phyloP scores from a whole-genome alignment of 1,140 invertebrate species.

The Achatina immaculata region DNA sequence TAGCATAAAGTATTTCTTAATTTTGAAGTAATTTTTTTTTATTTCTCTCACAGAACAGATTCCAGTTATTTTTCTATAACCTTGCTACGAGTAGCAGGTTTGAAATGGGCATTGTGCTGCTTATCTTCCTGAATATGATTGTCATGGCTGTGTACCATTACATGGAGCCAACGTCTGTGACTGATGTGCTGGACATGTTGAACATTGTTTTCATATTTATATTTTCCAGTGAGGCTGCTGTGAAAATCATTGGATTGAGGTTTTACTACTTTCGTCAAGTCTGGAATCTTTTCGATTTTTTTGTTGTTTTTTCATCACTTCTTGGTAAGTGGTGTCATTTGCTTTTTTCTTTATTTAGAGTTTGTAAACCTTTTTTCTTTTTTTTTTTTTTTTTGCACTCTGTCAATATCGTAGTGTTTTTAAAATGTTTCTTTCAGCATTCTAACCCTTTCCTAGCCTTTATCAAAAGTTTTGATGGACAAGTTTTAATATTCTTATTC shows the following conservation, averaged over 20 bases:
- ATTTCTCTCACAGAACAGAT: slow-evolving; percentile 78
- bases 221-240: slow-evolving; percentile 91
- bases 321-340: slow-evolving; percentile 79
- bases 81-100: slow-evolving; percentile 93
- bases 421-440: too few species aligned
- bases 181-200: slow-evolving; percentile 92
- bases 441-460: too few species aligned
- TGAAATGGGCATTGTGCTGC: slow-evolving; percentile 93
- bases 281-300: slow-evolving; percentile 96
- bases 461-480: too few species aligned
- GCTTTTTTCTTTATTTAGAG: too few species aligned
- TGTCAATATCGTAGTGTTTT: too few species aligned
- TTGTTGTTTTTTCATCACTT: slow-evolving; percentile 90
- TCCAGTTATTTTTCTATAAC: slow-evolving; percentile 95
- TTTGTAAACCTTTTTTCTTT: too few species aligned
- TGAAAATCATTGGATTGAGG: slow-evolving; percentile 92
- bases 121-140: slow-evolving; percentile 96
- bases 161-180: slow-evolving; percentile 85
- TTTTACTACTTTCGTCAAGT: slow-evolving; percentile 95
- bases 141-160: slow-evolving; percentile 96
- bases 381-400: too few species aligned
- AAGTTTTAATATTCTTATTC: too few species aligned
- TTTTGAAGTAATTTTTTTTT: not conserved
- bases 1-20: too few species aligned
- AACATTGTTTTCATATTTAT: slow-evolving; percentile 97